Evolutionary conservation across 2,113 vertebrate species (phyloP).

Genomic region (Eurystomus gularis): DNA sequence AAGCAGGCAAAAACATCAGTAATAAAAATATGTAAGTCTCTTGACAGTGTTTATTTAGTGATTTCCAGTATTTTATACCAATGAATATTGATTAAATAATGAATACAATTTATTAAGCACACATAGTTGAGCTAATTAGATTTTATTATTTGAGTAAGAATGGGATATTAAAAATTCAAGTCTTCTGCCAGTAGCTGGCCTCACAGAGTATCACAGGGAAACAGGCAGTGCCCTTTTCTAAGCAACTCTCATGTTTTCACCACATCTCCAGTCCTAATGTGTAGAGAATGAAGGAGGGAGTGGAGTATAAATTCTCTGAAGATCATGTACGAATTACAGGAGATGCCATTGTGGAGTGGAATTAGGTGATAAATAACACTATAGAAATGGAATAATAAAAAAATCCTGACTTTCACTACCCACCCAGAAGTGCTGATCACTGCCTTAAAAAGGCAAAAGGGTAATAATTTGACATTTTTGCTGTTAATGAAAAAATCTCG

Average conservation of each 20-base stretch:
- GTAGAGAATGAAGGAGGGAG: not conserved
- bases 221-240: not conserved
- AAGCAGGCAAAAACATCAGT: not conserved
- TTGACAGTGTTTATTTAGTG: slow-evolving; percentile 16
- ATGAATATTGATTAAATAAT: slow-evolving; percentile 42
- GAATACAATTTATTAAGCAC: slow-evolving; percentile 7
- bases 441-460: not conserved
- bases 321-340: not conserved
- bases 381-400: not conserved
- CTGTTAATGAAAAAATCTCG: not conserved
- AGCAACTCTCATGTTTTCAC: not conserved
- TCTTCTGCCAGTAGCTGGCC: not conserved
- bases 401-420: not conserved
- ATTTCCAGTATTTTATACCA: slow-evolving; percentile 28
- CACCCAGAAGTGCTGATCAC: not conserved
- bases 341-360: not conserved
- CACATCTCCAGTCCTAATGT: not conserved
- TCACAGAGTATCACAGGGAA: not conserved
- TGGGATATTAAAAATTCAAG: slow-evolving; percentile 40
- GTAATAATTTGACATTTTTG: not conserved
- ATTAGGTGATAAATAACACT: not conserved
- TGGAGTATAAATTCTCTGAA: not conserved
- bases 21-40: not conserved
- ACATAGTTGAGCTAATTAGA: not conserved
- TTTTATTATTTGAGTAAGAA: slow-evolving; percentile 49